These are phyloP conservation scores for Lipophrys pholis DNA, from an alignment of 2,113 vertebrate species.

Conservation along the genomic window DNA sequence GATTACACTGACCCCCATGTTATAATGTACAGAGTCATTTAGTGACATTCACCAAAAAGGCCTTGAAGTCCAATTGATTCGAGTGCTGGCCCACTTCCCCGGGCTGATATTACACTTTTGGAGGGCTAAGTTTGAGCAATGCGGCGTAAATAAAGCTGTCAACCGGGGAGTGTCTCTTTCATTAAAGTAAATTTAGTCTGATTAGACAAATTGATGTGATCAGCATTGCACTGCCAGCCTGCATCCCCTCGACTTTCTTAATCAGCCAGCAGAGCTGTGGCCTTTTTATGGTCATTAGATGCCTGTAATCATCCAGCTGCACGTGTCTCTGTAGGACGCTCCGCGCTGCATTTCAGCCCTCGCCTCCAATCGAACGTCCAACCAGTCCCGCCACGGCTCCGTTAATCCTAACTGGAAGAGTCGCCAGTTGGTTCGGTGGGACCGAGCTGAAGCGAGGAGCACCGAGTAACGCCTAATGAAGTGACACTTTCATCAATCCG, in stretches of 20 bases:
- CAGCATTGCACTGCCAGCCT: slow-evolving; percentile 38
- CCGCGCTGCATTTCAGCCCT: not conserved
- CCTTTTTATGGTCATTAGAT: slow-evolving; percentile 49
- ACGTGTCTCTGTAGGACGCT: slow-evolving; percentile 28
- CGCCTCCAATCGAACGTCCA: not conserved
- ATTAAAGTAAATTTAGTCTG: slow-evolving; percentile 52
- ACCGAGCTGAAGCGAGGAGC: slow-evolving; percentile 24
- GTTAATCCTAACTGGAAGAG: slow-evolving; percentile 47
- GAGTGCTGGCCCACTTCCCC: not conserved
- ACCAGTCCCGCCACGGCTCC: slow-evolving; percentile 16
- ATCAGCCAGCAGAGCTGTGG: slow-evolving; percentile 39
- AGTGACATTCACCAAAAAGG: not conserved
- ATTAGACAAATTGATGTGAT: slow-evolving; percentile 62
- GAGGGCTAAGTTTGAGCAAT: slow-evolving; percentile 21
- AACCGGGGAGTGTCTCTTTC: slow-evolving; percentile 32
- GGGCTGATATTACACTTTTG: not conserved
- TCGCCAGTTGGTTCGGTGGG: slow-evolving; percentile 38
- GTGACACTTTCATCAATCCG: slow-evolving; percentile 49
- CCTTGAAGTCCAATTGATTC: not conserved
- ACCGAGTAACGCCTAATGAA: slow-evolving; percentile 42
- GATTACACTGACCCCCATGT: not conserved
- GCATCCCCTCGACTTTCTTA: slow-evolving; percentile 42
- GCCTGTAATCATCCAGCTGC: slow-evolving; percentile 41
- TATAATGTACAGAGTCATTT: not conserved
- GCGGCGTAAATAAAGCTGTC: slow-evolving; percentile 34